phyloP scores from a whole-genome alignment of 2,113 vertebrate species.

The Dasypus novemcinctus region DNA sequence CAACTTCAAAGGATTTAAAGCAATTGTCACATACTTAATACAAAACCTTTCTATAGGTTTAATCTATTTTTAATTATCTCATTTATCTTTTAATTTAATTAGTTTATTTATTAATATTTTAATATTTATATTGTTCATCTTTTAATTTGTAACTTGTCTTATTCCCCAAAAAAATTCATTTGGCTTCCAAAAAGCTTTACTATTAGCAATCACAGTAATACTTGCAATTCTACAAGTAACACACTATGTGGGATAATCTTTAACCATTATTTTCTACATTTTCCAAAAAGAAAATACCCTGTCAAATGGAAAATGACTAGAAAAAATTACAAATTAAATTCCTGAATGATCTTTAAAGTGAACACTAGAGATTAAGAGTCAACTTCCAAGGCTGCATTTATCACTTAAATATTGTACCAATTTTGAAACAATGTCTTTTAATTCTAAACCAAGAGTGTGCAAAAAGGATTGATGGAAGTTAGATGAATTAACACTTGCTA shows the following conservation, averaged over 20 bases:
- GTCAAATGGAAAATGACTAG: neutral
- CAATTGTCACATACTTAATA: neutral
- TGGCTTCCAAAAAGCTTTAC: neutral
- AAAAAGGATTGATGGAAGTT: neutral
- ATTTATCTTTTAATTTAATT: slow-evolving; percentile 15
- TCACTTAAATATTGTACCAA: neutral
- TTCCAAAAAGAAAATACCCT: neutral
- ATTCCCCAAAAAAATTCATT: neutral
- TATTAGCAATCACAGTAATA: neutral
- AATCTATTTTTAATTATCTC: slow-evolving; percentile 1
- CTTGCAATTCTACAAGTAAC: slow-evolving; percentile 7
- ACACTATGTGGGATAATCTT: neutral
- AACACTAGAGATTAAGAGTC: neutral
- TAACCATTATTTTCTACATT: slow-evolving; percentile 4
- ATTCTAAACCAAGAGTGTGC: neutral
- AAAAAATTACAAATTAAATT: neutral
- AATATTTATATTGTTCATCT: neutral
- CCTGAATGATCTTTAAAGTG: neutral
- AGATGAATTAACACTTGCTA: slow-evolving; percentile 15
- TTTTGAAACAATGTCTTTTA: neutral
- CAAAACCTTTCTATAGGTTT: neutral
- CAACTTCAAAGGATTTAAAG: slow-evolving; percentile 20
- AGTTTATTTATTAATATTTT: neutral
- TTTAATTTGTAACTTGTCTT: slow-evolving; percentile 37
- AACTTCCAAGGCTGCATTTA: neutral